phyloP scores from a whole-genome alignment of 1,140 invertebrate genomes.

The Ceratina australensis region DNA sequence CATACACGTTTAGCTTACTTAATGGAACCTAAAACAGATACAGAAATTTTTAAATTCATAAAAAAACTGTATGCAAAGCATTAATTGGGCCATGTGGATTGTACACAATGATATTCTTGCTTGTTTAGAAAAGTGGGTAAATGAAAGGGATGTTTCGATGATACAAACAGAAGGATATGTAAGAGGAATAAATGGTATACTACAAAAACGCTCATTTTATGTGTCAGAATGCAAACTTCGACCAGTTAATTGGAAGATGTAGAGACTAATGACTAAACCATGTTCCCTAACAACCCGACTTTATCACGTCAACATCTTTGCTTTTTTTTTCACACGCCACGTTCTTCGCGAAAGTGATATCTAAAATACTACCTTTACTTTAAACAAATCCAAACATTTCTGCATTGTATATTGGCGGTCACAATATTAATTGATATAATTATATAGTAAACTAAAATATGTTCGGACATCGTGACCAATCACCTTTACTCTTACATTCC shows the following conservation, averaged over 20 bases:
- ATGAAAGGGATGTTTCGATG: slow-evolving; percentile 16
- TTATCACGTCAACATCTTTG: slow-evolving; percentile 44
- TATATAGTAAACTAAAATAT: slow-evolving; percentile 87
- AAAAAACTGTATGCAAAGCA: slow-evolving; percentile 41
- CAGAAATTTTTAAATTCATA: slow-evolving; percentile 35
- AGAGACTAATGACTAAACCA: slow-evolving; percentile 44
- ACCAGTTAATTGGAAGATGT: slow-evolving; percentile 52
- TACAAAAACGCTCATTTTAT: slow-evolving; percentile 44
- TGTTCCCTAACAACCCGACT: slow-evolving; percentile 52
- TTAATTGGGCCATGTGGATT: slow-evolving; percentile 43
- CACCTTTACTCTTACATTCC: slow-evolving; percentile 91
- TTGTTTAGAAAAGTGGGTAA: slow-evolving; percentile 40
- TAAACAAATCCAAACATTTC: slow-evolving; percentile 62
- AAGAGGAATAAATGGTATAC: slow-evolving; percentile 37
- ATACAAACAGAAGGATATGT: slow-evolving; percentile 32
- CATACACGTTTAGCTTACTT: slow-evolving; percentile 6
- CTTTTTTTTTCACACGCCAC: slow-evolving; percentile 37
- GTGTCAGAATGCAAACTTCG: slow-evolving; percentile 54
- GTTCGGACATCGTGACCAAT: slow-evolving; percentile 95
- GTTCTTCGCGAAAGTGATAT: slow-evolving; percentile 47
- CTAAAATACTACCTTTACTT: slow-evolving; percentile 55
- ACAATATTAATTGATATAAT: slow-evolving; percentile 55
- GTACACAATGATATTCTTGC: slow-evolving; percentile 22
- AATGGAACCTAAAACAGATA: slow-evolving; percentile 7
- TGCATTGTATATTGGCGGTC: slow-evolving; percentile 55